phyloP scores from a whole-genome alignment of 2,113 vertebrate species.

The Electrona antarctica region DNA sequence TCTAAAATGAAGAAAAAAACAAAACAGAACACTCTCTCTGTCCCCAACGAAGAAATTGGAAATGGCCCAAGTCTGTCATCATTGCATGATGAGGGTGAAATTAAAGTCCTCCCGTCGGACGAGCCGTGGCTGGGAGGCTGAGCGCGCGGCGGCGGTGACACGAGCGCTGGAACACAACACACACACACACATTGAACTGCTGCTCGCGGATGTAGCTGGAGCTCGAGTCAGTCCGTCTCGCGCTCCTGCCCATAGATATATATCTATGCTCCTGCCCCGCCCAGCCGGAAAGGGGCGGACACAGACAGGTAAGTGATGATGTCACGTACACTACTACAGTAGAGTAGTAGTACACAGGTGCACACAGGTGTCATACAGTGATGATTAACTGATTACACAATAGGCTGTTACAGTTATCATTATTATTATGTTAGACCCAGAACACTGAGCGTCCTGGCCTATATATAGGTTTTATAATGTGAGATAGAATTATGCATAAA shows the following conservation, averaged over 20 bases:
- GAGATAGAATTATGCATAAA: too few species aligned
- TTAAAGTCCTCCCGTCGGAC: too few species aligned
- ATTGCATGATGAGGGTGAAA: too few species aligned
- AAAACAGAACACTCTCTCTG: background rate
- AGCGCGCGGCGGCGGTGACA: conserved; percentile 5
- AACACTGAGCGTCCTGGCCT: too few species aligned
- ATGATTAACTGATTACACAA: too few species aligned
- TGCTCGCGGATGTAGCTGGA: background rate
- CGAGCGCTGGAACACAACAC: background rate
- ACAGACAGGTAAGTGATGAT: conserved; percentile 59
- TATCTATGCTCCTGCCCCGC: conserved; percentile 59
- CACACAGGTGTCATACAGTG: too few species aligned
- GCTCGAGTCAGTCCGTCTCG: background rate
- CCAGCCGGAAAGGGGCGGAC: conserved; percentile 32
- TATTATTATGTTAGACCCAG: too few species aligned
- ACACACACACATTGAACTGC: background rate
- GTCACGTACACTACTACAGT: conserved; percentile 18
- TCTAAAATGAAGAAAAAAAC: background rate
- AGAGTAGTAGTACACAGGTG: too few species aligned
- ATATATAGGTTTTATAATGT: too few species aligned
- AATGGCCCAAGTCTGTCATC: too few species aligned
- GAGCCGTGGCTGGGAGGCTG: background rate
- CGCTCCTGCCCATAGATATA: conserved; percentile 48
- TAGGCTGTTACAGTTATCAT: too few species aligned
- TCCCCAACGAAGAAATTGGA: too few species aligned